phyloP scores from a whole-genome alignment of 2,797 vertebrate species.

The Hyperoplus lanceolatus region DNA sequence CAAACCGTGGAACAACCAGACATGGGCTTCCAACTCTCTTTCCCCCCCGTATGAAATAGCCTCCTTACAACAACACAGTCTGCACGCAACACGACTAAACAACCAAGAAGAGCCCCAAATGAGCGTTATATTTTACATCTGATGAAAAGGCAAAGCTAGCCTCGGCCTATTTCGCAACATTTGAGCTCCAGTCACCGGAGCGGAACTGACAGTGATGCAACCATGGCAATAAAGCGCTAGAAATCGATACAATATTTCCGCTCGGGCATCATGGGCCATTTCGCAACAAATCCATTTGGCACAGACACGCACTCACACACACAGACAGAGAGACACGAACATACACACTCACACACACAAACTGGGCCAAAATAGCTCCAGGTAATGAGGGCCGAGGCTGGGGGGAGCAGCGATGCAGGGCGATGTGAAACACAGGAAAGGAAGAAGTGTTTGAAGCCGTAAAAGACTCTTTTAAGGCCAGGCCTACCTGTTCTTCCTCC shows the following conservation, averaged over 20 bases:
- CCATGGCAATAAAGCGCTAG: slow-evolving; percentile 57
- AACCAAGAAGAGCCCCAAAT: neutral
- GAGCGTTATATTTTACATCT: neutral
- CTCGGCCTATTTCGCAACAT: slow-evolving; percentile 55
- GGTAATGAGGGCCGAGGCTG: slow-evolving; percentile 37
- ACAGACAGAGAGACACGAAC: no score
- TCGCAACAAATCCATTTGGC: slow-evolving; percentile 66
- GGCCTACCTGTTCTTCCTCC: slow-evolving; percentile 95
- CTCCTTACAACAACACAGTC: neutral
- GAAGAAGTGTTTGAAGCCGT: neutral
- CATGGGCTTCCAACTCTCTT: neutral
- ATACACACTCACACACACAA: slow-evolving; percentile 1
- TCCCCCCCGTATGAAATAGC: neutral
- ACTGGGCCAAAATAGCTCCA: slow-evolving; percentile 28
- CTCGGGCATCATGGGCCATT: slow-evolving; percentile 51
- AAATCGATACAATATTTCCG: slow-evolving; percentile 78
- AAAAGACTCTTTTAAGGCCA: neutral
- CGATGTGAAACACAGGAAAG: neutral
- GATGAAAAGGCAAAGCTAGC: slow-evolving; percentile 4
- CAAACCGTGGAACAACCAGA: slow-evolving; percentile 18
- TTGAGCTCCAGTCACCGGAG: slow-evolving; percentile 21
- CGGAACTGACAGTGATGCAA: slow-evolving; percentile 65
- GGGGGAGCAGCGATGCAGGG: no score
- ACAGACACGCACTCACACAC: slow-evolving; percentile 1
- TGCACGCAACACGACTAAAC: neutral